Base-by-base conservation (phyloP, 1,140 invertebrate species). In the Sesamia nonagrioides region DNA sequence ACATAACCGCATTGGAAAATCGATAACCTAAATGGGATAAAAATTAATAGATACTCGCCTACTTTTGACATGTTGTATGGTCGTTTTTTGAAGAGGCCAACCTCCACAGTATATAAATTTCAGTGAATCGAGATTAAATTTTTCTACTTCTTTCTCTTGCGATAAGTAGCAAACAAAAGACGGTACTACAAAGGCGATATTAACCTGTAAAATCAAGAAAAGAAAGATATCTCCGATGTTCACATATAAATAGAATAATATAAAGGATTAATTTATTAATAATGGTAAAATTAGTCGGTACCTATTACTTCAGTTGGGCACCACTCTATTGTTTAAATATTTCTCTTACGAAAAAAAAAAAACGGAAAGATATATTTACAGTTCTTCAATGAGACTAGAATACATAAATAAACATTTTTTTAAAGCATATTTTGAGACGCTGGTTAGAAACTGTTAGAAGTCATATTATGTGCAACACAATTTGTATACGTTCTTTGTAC, bases 71-170 rank as follows among this genome's bases (percentile, higher is more conserved):
- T 80, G 83, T 74, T 88, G 74, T 7, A 91, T 88, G 9, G 84
- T 89, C 79, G 85, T 90, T 13, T 45, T 77, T 72, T 90, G 89
- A 33, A 92, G 85, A 21, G 88, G 86, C 15, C 86, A 84, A 42
- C 88, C 83, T 15, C 89, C 78, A 1, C 83, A 90, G 68, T 90
- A 91, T 27, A 92, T 87, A 21, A 87, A 81, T 80, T 83, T 88
- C 1, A 92, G 82, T n/a, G 89, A 86, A 69, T 89, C 85, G 21
- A 88, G 52, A 73, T 89, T 84, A 77, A 83, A 88, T 33, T 85
- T 81, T 15, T 82, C 66, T 95, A 35, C 94, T 96, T 61, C 95
- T 93, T 58, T 92, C 88, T 82, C 68, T 86, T 93, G 89, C 80
- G 82, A 85, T 82, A 90, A 52, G 27, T 83, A 83, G 9, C 78